These are phyloP conservation scores for Manacus vitellinus DNA, from an alignment of 2,113 vertebrate genomes.

Conservation along the genomic window DNA sequence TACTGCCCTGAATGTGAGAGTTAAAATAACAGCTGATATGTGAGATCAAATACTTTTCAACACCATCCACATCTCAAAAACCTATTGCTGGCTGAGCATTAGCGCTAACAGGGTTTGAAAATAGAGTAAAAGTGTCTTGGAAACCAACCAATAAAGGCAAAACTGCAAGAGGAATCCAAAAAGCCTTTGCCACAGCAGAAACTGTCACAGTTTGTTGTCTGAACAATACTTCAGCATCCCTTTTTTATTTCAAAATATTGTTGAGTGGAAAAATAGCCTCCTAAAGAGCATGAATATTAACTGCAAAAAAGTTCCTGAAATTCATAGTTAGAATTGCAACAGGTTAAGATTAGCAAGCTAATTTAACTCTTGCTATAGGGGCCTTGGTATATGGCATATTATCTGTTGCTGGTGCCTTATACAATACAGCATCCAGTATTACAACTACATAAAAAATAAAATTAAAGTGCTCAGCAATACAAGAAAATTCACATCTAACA, in stretches of 20 bases:
- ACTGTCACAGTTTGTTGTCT: neutral
- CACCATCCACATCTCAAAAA: neutral
- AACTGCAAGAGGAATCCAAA: neutral
- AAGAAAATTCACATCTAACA: neutral
- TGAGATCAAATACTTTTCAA: neutral
- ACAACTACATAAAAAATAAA: neutral
- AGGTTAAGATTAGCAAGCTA: neutral
- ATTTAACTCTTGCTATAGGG: neutral
- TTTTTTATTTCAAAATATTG: neutral
- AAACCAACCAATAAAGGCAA: neutral
- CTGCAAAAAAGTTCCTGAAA: neutral
- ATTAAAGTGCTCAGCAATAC: neutral
- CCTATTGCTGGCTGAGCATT: neutral
- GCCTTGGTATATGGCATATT: neutral
- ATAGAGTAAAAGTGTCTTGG: neutral
- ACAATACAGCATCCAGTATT: neutral
- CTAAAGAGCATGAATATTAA: neutral
- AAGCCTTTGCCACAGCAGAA: neutral
- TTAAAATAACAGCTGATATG: neutral
- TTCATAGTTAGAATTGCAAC: neutral
- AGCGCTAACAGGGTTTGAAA: neutral
- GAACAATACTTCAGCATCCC: neutral
- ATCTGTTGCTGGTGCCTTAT: neutral
- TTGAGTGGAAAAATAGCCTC: neutral
- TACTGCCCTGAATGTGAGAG: neutral